These are phyloP conservation scores for Heliocidaris tuberculata DNA, from an alignment of 35 echinoderm and acorn worm species.

Conservation along the genomic window DNA sequence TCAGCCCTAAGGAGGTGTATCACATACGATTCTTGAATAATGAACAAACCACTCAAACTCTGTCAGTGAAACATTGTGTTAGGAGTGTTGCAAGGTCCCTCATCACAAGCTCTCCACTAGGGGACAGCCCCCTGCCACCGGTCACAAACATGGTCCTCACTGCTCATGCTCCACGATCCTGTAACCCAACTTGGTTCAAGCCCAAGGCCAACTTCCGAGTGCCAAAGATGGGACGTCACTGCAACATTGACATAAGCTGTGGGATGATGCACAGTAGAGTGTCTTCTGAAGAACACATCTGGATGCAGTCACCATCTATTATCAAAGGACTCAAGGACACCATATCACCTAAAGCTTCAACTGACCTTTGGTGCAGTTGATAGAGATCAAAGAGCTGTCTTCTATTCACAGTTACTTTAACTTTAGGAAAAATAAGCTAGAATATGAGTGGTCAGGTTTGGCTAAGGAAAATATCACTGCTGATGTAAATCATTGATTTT, in stretches of 20 bases:
- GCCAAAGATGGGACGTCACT: background rate
- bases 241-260: conserved; percentile 31
- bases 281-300: conserved; percentile 25
- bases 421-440: background rate
- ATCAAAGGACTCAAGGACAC: conserved; percentile 46
- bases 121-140: conserved; percentile 5
- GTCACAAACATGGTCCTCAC: background rate
- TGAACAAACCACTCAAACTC: background rate
- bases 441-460: background rate
- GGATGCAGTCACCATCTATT: conserved; percentile 29
- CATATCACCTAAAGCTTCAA: background rate
- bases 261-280: conserved; percentile 16
- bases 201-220: conserved; percentile 43
- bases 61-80: conserved; percentile 38
- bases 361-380: conserved; percentile 37
- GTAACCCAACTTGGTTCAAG: conserved; percentile 44
- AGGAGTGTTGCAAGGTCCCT: conserved; percentile 20
- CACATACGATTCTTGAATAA: conserved; percentile 43
- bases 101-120: background rate
- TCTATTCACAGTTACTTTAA: background rate
- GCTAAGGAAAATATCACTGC: no score
- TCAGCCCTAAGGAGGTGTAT: conserved; percentile 29
- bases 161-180: conserved; percentile 14
- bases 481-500: no score
- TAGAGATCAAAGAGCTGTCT: background rate